Conservation (phyloP, 2,888 invertebrate genomes). For the Aphrophora alni region DNA sequence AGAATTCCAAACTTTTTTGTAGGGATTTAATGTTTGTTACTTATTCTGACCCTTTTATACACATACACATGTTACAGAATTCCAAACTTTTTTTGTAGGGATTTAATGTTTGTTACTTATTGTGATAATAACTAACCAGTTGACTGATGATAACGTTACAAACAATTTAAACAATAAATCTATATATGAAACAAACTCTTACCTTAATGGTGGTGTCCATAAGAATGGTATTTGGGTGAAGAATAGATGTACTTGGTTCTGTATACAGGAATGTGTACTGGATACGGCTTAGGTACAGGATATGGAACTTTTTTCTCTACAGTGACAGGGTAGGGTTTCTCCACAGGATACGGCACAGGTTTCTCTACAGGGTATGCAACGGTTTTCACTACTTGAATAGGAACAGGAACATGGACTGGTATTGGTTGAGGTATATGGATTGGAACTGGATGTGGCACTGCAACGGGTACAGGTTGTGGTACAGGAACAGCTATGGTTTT, state of each 20-base stretch:
- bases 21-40: too few species aligned
- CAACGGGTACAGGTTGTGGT: slow-evolving; percentile 51
- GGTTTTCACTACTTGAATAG: slow-evolving; percentile 50
- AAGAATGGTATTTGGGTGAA: slow-evolving; percentile 27
- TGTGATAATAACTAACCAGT: too few species aligned
- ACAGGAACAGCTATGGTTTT: slow-evolving; percentile 49
- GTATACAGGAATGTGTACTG: slow-evolving; percentile 51
- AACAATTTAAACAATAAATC: too few species aligned
- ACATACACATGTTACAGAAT: too few species aligned
- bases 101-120: too few species aligned
- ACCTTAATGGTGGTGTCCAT: not conserved
- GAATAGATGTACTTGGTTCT: slow-evolving; percentile 51
- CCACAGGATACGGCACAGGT: slow-evolving; percentile 52
- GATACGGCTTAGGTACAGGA: slow-evolving; percentile 52
- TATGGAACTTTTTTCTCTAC: slow-evolving; percentile 51
- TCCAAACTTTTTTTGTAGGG: too few species aligned
- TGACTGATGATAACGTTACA: too few species aligned
- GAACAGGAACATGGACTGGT: slow-evolving; percentile 49
- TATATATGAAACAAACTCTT: not conserved
- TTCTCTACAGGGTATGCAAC: slow-evolving; percentile 51
- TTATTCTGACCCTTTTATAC: too few species aligned
- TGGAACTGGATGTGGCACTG: slow-evolving; percentile 52
- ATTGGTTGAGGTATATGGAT: slow-evolving; percentile 47
- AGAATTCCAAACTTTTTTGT: too few species aligned
- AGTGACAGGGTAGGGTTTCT: slow-evolving; percentile 50